These are phyloP conservation scores for Rhopalosiphum padi DNA, from an alignment of 1,140 invertebrate species.

Conservation along the genomic window DNA sequence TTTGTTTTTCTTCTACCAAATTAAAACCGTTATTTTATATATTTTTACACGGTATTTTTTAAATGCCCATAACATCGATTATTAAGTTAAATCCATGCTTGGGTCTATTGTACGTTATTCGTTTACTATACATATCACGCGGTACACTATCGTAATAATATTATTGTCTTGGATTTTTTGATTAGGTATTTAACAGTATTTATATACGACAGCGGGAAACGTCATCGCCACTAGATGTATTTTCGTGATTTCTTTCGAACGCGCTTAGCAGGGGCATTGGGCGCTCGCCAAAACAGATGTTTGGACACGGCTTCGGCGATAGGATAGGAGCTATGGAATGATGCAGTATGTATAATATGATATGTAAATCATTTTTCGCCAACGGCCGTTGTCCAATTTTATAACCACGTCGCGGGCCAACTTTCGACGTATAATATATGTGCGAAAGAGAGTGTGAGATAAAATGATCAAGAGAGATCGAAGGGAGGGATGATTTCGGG, in stretches of 20 bases:
- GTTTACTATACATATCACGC: neutral
- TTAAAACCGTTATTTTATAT: neutral
- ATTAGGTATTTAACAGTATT: neutral
- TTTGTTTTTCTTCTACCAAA: neutral
- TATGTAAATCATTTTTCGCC: neutral
- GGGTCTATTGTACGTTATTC: neutral
- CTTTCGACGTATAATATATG: neutral
- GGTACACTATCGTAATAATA: neutral
- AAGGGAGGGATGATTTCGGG: neutral
- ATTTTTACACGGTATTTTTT: neutral
- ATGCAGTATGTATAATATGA: neutral
- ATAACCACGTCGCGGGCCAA: neutral
- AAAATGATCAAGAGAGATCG: neutral
- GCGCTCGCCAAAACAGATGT: neutral
- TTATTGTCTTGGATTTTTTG: neutral
- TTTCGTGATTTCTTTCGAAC: neutral
- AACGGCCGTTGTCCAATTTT: constrained; percentile 14
- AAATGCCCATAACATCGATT: neutral
- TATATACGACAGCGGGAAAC: neutral
- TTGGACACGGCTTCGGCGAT: neutral
- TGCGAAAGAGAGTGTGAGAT: neutral
- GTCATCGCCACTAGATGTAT: neutral
- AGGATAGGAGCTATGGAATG: neutral
- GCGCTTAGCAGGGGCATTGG: neutral
- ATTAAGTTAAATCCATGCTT: neutral